A percentile compares a stretch with the other conserved stretches of the same genome.
phyloP scores from a whole-genome alignment of 1,140 invertebrate species.

The Dinoponera quadriceps region DNA sequence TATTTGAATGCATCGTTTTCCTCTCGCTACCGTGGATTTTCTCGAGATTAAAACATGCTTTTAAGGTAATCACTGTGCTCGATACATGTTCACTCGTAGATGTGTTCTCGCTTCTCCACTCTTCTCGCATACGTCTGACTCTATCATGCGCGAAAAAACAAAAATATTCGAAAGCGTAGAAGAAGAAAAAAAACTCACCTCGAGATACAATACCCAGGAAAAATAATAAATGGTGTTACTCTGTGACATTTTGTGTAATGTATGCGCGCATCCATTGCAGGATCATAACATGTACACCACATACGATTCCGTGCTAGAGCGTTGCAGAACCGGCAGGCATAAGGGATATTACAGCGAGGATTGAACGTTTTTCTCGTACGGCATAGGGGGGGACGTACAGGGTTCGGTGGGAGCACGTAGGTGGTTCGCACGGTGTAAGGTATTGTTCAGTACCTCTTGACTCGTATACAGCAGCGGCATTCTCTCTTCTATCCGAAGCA shows the following conservation, averaged over 20 bases:
- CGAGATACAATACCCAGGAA: conserved; percentile 78
- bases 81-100: not conserved
- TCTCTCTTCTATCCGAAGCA: conserved; percentile 83
- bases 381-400: conserved; percentile 80
- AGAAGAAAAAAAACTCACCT: conserved; percentile 84
- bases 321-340: conserved; percentile 63
- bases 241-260: conserved; percentile 76
- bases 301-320: conserved; percentile 68
- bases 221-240: conserved; percentile 80
- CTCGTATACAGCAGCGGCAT: conserved; percentile 85
- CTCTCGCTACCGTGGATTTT: conserved; percentile 5
- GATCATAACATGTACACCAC: conserved; percentile 68
- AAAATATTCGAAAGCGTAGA: conserved; percentile 60
- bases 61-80: not conserved
- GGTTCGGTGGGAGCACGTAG: conserved; percentile 79
- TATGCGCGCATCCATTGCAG: conserved; percentile 69
- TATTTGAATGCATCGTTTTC: conserved; percentile 6
- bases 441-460: conserved; percentile 84
- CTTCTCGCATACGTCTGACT: conserved; percentile 14
- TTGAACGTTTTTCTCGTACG: conserved; percentile 77
- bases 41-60: conserved; percentile 20
- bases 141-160: conserved; percentile 14
- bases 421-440: conserved; percentile 83
- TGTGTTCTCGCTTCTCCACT: too few species aligned
- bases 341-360: conserved; percentile 76